These are phyloP conservation scores for Alcedo atthis DNA, from an alignment of 2,797 vertebrate species.

Conservation along the genomic window DNA sequence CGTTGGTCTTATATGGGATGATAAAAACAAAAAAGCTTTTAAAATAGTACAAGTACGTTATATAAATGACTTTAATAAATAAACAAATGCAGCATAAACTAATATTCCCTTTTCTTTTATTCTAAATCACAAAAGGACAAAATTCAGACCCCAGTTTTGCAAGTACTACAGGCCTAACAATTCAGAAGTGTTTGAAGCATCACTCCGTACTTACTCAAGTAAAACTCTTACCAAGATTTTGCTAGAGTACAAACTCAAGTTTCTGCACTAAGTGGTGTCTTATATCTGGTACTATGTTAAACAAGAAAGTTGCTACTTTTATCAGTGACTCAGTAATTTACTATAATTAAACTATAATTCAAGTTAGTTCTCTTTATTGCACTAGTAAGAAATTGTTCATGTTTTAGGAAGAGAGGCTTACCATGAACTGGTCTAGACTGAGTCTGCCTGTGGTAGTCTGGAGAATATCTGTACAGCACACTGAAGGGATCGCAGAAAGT, in stretches of 20 bases:
- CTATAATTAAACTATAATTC: not conserved
- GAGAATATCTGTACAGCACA: not conserved
- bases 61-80: not conserved
- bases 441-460: not conserved
- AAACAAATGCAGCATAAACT: not conserved
- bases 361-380: not conserved
- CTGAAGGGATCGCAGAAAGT: not conserved
- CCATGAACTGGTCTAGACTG: not conserved
- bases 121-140: not conserved
- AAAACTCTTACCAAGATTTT: not conserved
- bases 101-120: not conserved
- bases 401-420: not conserved
- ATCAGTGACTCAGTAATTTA: not conserved
- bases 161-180: not conserved
- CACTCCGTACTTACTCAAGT: not conserved
- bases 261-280: not conserved
- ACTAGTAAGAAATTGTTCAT: not conserved
- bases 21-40: rapidly evolving
- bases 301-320: not conserved
- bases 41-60: not conserved
- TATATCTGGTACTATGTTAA: not conserved
- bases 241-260: not conserved
- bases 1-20: not conserved
- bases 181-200: not conserved
- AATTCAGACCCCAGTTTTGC: not conserved